A percentile compares a stretch with the other conserved stretches of the same genome.
Conservation (phyloP, 2,113 vertebrate species). For the Centropus bengalensis region DNA sequence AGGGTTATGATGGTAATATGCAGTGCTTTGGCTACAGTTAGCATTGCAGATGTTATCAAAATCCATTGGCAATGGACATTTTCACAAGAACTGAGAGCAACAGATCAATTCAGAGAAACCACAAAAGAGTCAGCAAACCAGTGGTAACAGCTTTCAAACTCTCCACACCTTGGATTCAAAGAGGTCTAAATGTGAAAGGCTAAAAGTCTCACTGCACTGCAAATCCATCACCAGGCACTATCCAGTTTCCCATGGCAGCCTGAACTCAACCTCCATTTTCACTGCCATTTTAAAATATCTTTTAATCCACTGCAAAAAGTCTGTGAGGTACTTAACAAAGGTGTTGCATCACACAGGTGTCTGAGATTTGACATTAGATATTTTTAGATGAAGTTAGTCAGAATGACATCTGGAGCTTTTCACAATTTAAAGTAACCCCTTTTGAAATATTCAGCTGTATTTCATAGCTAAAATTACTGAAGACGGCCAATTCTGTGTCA, state of each 20-base stretch:
- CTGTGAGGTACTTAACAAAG: background rate
- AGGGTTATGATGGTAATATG: background rate
- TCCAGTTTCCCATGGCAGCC: background rate
- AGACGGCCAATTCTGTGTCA: background rate
- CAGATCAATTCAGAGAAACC: background rate
- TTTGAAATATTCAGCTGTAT: background rate
- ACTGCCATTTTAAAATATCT: background rate
- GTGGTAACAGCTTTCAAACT: background rate
- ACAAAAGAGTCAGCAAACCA: slow-evolving; percentile 4
- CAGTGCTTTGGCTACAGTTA: background rate
- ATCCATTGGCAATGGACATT: background rate
- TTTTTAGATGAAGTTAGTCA: background rate
- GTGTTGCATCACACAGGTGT: background rate
- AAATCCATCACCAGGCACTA: background rate
- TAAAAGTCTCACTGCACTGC: background rate
- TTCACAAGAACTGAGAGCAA: background rate
- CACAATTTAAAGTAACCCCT: background rate
- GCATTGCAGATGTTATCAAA: background rate
- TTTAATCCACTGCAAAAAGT: background rate
- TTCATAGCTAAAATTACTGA: background rate
- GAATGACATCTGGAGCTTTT: background rate
- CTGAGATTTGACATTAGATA: background rate
- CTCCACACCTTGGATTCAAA: background rate
- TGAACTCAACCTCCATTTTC: background rate
- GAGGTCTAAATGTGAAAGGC: background rate